phyloP scores from a whole-genome alignment of 2,888 invertebrate species.

The Sesamia inferens region DNA sequence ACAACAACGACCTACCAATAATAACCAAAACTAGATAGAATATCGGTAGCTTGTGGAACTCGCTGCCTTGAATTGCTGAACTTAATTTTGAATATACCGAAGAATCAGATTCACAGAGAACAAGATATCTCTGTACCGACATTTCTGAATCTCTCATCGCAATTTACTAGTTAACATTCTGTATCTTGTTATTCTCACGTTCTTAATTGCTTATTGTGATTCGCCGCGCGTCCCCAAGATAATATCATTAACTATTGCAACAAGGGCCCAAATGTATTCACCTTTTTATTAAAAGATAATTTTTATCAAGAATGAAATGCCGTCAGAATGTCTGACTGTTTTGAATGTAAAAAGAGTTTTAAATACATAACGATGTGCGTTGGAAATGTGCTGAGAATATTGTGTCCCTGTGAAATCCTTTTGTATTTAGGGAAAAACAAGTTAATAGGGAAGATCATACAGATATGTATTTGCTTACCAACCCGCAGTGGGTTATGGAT shows the following conservation, averaged over 20 bases:
- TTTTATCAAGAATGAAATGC: constrained; percentile 13
- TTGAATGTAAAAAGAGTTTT: constrained; percentile 5
- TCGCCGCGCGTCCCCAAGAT: constrained; percentile 41
- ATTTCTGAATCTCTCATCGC: constrained; percentile 13
- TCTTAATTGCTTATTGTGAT: constrained; percentile 58
- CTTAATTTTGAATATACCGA: not conserved
- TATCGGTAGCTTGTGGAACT: constrained; percentile 7
- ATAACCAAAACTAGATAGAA: not conserved
- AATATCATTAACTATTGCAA: constrained; percentile 51
- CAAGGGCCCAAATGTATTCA: constrained; percentile 34
- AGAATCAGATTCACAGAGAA: not conserved
- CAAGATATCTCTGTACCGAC: not conserved
- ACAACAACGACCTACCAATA: too few relatives aligned
- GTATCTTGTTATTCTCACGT: constrained; percentile 50
- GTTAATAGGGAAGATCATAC: not conserved
- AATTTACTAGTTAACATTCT: constrained; percentile 25
- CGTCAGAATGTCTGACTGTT: constrained; percentile 1
- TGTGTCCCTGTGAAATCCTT: not conserved
- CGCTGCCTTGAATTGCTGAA: not conserved
- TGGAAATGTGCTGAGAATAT: not conserved
- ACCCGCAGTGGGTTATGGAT: too few relatives aligned
- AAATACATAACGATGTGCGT: constrained; percentile 3
- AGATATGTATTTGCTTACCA: too few relatives aligned
- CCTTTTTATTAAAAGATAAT: constrained; percentile 43
- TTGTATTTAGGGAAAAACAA: not conserved